phyloP scores from a whole-genome alignment of 2,797 vertebrate species.

The Chaetophractus vellerosus region DNA sequence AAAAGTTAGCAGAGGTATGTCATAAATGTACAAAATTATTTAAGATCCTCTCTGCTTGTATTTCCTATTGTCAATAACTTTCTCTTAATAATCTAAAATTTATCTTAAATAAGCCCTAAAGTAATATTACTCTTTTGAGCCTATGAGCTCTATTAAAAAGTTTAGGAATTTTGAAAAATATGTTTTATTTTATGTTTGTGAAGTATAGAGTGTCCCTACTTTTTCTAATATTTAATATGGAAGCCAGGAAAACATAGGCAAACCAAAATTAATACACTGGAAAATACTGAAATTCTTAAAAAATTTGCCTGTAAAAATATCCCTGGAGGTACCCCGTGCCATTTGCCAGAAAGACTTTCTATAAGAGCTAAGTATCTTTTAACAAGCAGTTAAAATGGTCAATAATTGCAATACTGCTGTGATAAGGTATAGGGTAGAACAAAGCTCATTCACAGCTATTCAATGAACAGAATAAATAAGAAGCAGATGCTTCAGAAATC shows the following conservation, averaged over 20 bases:
- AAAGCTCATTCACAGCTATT: background rate
- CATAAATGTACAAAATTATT: conserved; percentile 51
- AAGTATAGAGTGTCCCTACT: background rate
- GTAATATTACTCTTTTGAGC: background rate
- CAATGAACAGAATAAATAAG: background rate
- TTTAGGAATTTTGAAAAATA: conserved; percentile 14
- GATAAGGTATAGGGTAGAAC: background rate
- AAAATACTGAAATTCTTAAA: background rate
- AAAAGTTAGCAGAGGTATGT: conserved; percentile 59
- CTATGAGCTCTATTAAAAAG: background rate
- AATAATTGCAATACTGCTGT: background rate
- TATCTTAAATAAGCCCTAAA: background rate
- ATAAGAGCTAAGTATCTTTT: background rate
- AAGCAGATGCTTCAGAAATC: background rate
- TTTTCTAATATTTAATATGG: conserved; percentile 56
- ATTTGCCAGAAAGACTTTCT: background rate
- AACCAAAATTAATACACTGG: background rate
- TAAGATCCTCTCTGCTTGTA: conserved; percentile 30
- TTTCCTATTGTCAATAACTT: conserved; percentile 60
- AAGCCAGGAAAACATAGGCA: conserved; percentile 36
- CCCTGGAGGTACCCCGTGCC: background rate
- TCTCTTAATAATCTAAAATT: background rate
- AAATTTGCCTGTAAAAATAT: background rate
- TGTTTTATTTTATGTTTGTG: background rate
- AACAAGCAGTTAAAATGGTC: background rate